Evolutionary conservation across 2,113 vertebrate genomes (phyloP), one percentile per base, ranked within the genome.

Genomic region (Elaphurus davidianus): DNA sequence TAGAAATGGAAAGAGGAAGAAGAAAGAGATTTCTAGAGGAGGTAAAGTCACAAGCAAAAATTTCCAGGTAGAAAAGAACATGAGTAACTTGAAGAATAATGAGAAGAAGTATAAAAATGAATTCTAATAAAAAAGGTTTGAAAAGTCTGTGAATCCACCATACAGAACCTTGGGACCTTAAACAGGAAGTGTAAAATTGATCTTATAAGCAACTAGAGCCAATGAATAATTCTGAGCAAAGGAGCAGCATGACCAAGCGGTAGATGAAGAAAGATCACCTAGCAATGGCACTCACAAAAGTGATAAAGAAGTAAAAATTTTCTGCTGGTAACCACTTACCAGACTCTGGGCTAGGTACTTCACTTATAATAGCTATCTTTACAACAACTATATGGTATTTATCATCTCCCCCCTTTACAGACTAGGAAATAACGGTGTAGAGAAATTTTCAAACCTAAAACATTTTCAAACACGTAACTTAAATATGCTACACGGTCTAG

Each of bases 81-180:
- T 2, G 15, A 50, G 30, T 28, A 64, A 85, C 25, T 94, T 60
- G 86, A 86, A 82, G 43, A 84, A 87, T 11, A 90, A 52, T 76
- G 79, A 64, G 21, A 59, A 89, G 40, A 62, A 90, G 43, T 43
- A 87, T 17, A 91, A 33, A 52, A 71, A 71, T 57, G 7, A 93
- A 89, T 64, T 92, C 15, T 91, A 95, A 54, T 23, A 81, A 79
- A 96, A 57, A 88, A 94, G 83, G 43, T 85, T 21, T 89, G 84
- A 82, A 78, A 87, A 82, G 5, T 52, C 33, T 89, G 28, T 83
- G 12, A 10, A 57, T 64, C 19, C 2, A 54, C 40, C 19, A 12
- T 17, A 40, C 8, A 71, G 67, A 74, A 57, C 28, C 6, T 27
- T 30, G 59, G 25, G 64, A 87, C 21, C 28, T 78, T 40, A 96